These are phyloP conservation scores for Erinaceus europaeus DNA, from an alignment of 2,113 vertebrate genomes.

Conservation along the genomic window DNA sequence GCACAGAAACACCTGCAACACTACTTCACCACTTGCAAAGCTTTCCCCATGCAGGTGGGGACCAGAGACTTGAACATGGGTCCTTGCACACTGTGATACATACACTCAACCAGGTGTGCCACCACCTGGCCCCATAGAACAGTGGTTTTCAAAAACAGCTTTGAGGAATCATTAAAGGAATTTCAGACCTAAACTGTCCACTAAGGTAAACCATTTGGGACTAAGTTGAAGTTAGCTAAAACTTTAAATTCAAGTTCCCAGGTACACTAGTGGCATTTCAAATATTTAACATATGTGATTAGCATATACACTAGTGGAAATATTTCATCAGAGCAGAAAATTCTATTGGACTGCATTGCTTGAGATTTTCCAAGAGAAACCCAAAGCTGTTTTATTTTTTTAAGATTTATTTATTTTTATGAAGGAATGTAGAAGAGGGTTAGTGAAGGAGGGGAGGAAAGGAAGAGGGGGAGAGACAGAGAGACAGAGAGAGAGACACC, in stretches of 20 bases:
- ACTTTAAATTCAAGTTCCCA: background rate
- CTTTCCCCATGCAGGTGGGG: too few relatives aligned
- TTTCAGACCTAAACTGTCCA: background rate
- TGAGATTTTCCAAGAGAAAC: background rate
- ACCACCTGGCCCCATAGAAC: too few relatives aligned
- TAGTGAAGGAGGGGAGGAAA: too few relatives aligned
- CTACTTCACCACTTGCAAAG: too few relatives aligned
- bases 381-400: background rate
- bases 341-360: background rate
- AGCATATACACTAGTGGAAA: background rate
- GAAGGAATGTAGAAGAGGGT: too few relatives aligned
- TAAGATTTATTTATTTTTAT: too few relatives aligned
- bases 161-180: background rate
- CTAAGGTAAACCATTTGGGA: background rate
- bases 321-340: background rate
- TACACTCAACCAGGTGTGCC: too few relatives aligned
- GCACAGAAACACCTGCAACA: too few relatives aligned
- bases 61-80: too few relatives aligned
- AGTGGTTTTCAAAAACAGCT: background rate
- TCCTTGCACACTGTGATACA: too few relatives aligned
- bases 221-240: background rate
- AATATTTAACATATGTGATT: background rate
- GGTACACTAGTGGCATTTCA: background rate
- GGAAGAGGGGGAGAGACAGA: too few relatives aligned
- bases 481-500: too few relatives aligned